A percentile compares a stretch with the other conserved stretches of the same genome.
Evolutionary conservation across 2,888 invertebrate species (phyloP).

Genomic region (Busseola fusca): DNA sequence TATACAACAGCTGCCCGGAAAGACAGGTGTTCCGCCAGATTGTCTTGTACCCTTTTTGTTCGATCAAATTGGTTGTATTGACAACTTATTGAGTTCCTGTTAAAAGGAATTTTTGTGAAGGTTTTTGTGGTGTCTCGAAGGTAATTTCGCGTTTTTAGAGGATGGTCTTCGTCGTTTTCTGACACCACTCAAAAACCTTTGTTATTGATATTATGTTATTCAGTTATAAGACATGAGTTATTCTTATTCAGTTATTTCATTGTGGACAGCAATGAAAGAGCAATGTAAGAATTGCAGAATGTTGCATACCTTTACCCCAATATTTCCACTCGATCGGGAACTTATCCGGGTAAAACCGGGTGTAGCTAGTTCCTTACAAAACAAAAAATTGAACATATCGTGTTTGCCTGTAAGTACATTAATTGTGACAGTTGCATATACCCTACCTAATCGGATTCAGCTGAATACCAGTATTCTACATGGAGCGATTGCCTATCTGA

Average conservation of each 20-base stretch:
- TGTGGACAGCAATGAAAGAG: background rate
- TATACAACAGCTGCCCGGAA: slow-evolving; percentile 37
- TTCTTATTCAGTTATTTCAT: background rate
- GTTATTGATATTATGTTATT: background rate
- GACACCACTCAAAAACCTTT: no score
- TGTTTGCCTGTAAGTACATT: no score
- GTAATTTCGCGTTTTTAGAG: slow-evolving; percentile 7
- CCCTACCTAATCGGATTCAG: no score
- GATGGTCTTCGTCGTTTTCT: background rate
- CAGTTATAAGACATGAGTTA: background rate
- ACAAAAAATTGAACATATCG: no score
- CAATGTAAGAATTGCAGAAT: background rate
- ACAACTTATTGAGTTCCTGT: slow-evolving; percentile 33
- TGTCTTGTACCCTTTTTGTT: slow-evolving; percentile 37
- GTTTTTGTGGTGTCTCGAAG: background rate
- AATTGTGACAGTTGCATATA: no score
- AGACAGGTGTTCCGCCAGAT: slow-evolving; percentile 47
- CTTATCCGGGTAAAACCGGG: no score
- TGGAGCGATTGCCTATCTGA: no score
- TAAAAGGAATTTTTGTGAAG: slow-evolving; percentile 6
- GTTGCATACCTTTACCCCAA: no score
- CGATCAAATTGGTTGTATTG: slow-evolving; percentile 43
- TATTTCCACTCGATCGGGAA: no score
- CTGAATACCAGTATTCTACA: no score
- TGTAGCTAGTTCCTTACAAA: no score